phyloP scores from a whole-genome alignment of 2,888 invertebrate species.

The Andrena bicolor region DNA sequence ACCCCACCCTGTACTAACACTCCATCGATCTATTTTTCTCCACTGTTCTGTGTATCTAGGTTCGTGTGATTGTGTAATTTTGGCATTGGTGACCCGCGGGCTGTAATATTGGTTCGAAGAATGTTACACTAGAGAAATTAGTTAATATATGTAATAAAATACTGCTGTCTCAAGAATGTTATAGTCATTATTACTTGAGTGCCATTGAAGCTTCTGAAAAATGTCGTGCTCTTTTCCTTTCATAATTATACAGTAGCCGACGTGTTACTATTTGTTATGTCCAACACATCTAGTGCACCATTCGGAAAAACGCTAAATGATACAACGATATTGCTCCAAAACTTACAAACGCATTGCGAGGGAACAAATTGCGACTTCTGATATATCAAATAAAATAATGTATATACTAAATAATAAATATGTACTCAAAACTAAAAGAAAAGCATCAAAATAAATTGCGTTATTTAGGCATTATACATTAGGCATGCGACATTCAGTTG shows the following conservation, averaged over 20 bases:
- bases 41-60: conserved; percentile 35
- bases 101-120: conserved; percentile 9
- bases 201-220: conserved; percentile 51
- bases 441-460: conserved; percentile 64
- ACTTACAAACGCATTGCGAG: conserved; percentile 38
- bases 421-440: conserved; percentile 52
- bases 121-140: conserved; percentile 44
- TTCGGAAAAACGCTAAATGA: conserved; percentile 38
- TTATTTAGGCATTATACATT: conserved; percentile 57
- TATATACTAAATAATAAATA: conserved; percentile 37
- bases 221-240: conserved; percentile 59
- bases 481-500: conserved; percentile 71
- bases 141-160: conserved; percentile 24
- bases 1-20: conserved; percentile 74
- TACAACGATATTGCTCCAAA: conserved; percentile 27
- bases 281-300: conserved; percentile 24
- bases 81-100: not conserved
- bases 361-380: conserved; percentile 8
- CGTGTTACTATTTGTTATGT: conserved; percentile 23
- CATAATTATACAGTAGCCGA: conserved; percentile 13
- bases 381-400: conserved; percentile 33
- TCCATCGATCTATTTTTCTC: conserved; percentile 47
- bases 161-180: conserved; percentile 38
- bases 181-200: conserved; percentile 40
- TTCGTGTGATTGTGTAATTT: conserved; percentile 28